phyloP scores from a whole-genome alignment of 1,140 invertebrate species.

The Bilobella aurantiaca region DNA sequence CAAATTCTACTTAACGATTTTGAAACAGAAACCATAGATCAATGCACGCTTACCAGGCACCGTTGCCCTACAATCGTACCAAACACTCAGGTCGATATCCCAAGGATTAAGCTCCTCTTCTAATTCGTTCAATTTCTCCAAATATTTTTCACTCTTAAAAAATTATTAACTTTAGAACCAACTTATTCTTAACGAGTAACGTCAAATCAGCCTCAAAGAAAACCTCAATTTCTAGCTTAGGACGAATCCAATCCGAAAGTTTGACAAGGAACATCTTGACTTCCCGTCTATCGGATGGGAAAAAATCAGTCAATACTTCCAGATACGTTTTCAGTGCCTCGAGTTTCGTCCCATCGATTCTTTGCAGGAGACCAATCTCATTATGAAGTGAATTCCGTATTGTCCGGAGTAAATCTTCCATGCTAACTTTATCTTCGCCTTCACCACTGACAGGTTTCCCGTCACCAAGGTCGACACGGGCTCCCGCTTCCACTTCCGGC shows the following conservation, averaged over 20 bases:
- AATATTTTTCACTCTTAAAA: conserved; percentile 10
- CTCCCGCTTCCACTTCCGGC: background rate
- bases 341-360: conserved; percentile 57
- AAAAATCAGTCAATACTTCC: conserved; percentile 56
- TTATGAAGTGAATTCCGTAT: conserved; percentile 65
- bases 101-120: conserved; percentile 27
- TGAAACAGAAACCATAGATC: too few species aligned
- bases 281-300: conserved; percentile 57
- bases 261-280: conserved; percentile 50
- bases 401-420: conserved; percentile 74
- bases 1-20: too few species aligned
- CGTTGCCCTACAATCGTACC: conserved; percentile 75
- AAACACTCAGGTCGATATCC: conserved; percentile 46
- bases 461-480: background rate
- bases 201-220: too few species aligned
- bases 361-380: conserved; percentile 61
- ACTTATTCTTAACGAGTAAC: too few species aligned
- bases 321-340: conserved; percentile 62
- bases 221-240: conserved; percentile 46
- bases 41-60: conserved; percentile 43
- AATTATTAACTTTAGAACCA: conserved; percentile 32
- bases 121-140: conserved; percentile 28
- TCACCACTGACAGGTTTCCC: background rate
- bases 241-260: conserved; percentile 42
- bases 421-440: conserved; percentile 51